Conservation (phyloP, 2,113 vertebrate genomes). For the Circaetus cinerascens region DNA sequence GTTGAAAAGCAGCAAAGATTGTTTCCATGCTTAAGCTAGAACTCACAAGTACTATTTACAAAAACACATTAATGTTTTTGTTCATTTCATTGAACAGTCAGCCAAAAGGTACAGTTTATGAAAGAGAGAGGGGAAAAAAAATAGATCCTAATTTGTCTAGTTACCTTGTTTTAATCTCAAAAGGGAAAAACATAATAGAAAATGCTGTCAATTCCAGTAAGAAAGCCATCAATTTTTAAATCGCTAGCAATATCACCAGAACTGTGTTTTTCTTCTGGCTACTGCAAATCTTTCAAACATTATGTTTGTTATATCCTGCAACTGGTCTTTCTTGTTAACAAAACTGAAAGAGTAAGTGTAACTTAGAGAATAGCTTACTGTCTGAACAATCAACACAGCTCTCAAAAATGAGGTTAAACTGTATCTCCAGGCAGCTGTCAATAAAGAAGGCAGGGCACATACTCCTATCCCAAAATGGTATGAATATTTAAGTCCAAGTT, state of each 20-base stretch:
- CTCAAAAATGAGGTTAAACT: neutral
- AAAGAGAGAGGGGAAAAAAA: neutral
- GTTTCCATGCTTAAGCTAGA: neutral
- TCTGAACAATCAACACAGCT: neutral
- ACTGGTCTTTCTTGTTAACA: neutral
- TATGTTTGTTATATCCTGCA: neutral
- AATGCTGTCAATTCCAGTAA: neutral
- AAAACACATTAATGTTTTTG: neutral
- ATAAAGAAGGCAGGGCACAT: neutral
- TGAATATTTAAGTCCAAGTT: neutral
- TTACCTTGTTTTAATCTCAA: neutral
- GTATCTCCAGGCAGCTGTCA: neutral
- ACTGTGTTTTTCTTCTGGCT: neutral
- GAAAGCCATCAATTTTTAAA: neutral
- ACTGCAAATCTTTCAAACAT: neutral
- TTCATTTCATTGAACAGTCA: neutral
- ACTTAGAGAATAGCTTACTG: neutral
- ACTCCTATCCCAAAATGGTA: neutral
- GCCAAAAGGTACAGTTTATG: neutral
- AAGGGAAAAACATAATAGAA: neutral
- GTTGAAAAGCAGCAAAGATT: neutral
- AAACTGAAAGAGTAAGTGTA: neutral
- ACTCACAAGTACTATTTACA: neutral
- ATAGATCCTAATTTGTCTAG: neutral
- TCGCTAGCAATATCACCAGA: neutral